These are phyloP conservation scores for Antennarius striatus DNA, from an alignment of 2,113 vertebrate species.

Conservation along the genomic window DNA sequence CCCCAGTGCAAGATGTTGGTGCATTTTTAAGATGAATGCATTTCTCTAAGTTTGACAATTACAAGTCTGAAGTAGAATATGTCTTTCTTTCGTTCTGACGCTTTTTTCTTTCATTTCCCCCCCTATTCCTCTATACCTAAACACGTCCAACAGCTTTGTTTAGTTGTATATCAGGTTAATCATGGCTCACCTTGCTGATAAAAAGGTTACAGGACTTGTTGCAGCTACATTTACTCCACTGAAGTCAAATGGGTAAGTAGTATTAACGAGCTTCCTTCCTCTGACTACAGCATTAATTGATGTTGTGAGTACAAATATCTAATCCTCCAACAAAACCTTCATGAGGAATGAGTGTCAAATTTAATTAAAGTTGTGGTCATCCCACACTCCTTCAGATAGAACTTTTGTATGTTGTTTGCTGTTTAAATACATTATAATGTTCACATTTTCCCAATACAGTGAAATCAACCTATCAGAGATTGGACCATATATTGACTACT, in stretches of 20 bases:
- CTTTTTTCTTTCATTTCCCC: not conserved
- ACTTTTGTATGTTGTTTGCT: not conserved
- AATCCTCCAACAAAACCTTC: not conserved
- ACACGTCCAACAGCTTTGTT: not conserved
- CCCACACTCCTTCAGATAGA: not conserved
- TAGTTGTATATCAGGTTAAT: slow-evolving; percentile 1
- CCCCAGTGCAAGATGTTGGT: too few relatives aligned
- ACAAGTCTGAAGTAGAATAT: too few relatives aligned
- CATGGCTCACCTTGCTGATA: slow-evolving; percentile 73
- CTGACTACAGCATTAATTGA: not conserved
- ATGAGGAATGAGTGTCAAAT: not conserved
- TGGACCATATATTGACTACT: slow-evolving; percentile 87
- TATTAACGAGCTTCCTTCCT: not conserved
- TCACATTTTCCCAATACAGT: slow-evolving; percentile 75
- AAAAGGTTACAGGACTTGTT: slow-evolving; percentile 84
- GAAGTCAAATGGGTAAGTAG: slow-evolving; percentile 83
- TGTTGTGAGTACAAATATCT: not conserved
- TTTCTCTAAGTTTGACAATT: too few relatives aligned
- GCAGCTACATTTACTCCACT: slow-evolving; percentile 93
- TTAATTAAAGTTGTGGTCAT: not conserved
- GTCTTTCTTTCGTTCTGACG: too few relatives aligned
- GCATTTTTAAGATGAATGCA: too few relatives aligned
- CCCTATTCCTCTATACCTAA: too few relatives aligned
- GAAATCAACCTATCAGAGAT: slow-evolving; percentile 87
- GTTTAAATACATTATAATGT: not conserved